Conservation (phyloP, 1,140 invertebrate genomes). For the Steinernema feltiae region DNA sequence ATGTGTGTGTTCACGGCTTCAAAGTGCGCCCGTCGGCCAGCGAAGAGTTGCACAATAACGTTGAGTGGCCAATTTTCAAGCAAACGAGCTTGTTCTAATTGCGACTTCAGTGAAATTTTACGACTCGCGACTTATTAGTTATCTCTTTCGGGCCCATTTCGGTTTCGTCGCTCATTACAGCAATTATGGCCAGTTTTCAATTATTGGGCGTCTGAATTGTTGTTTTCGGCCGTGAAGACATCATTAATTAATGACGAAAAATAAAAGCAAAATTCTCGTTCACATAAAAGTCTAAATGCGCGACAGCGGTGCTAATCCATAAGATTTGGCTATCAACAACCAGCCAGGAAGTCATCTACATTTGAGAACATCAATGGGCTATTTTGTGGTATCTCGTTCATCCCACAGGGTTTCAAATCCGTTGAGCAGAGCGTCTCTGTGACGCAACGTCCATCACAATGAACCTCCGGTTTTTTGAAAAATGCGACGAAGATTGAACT, state of each 20-base stretch:
- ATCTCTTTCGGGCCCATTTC: conserved; percentile 6
- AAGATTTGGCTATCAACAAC: too few species aligned
- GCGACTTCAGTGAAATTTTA: background rate
- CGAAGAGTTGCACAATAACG: background rate
- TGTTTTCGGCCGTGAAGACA: background rate
- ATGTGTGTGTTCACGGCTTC: background rate
- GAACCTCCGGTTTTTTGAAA: too few species aligned
- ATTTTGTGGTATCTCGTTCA: background rate
- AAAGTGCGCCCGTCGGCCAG: background rate
- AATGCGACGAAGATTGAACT: too few species aligned
- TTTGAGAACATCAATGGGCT: too few species aligned
- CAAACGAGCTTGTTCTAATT: background rate
- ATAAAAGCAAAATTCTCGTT: too few species aligned
- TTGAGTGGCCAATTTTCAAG: background rate
- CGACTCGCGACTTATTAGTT: conserved; percentile 13
- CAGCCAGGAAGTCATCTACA: too few species aligned
- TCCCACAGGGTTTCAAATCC: too few species aligned
- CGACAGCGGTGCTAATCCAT: too few species aligned
- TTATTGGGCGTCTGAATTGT: conserved; percentile 2
- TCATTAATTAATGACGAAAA: conserved; percentile 5
- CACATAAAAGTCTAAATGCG: too few species aligned
- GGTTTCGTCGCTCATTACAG: background rate
- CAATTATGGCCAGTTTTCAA: conserved; percentile 5
- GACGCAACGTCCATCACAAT: too few species aligned
- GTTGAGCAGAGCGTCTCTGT: too few species aligned